These are phyloP conservation scores for Spatula versicolor DNA, from an alignment of 2,797 vertebrate species.

Conservation along the genomic window DNA sequence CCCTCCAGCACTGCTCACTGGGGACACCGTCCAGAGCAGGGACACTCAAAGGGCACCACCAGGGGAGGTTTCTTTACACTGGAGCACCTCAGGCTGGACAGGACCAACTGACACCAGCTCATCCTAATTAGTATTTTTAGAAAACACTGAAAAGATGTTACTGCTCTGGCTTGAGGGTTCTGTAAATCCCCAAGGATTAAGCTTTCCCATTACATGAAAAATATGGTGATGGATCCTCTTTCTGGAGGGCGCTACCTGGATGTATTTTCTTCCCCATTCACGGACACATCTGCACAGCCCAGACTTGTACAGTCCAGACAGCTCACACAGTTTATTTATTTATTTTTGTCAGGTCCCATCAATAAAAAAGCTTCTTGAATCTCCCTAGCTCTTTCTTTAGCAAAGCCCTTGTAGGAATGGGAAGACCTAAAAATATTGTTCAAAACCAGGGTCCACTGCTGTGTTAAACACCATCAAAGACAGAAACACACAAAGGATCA, in stretches of 20 bases:
- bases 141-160: not conserved
- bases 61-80: not conserved
- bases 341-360: not conserved
- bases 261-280: not conserved
- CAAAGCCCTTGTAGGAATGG: not conserved
- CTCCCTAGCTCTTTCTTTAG: not conserved
- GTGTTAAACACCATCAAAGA: not conserved
- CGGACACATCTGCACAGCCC: not conserved
- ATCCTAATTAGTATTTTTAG: not conserved
- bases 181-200: not conserved
- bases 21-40: not conserved
- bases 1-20: not conserved
- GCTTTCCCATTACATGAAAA: not conserved
- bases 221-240: accelerated
- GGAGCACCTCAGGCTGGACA: not conserved
- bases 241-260: not conserved
- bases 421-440: not conserved
- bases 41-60: not conserved
- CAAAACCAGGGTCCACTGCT: not conserved
- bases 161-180: not conserved
- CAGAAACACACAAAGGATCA: not conserved
- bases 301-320: not conserved
- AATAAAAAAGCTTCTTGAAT: not conserved
- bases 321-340: not conserved
- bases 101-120: not conserved